Base-by-base conservation (phyloP, 2,797 vertebrate genomes). In the Anguilla anguilla region DNA sequence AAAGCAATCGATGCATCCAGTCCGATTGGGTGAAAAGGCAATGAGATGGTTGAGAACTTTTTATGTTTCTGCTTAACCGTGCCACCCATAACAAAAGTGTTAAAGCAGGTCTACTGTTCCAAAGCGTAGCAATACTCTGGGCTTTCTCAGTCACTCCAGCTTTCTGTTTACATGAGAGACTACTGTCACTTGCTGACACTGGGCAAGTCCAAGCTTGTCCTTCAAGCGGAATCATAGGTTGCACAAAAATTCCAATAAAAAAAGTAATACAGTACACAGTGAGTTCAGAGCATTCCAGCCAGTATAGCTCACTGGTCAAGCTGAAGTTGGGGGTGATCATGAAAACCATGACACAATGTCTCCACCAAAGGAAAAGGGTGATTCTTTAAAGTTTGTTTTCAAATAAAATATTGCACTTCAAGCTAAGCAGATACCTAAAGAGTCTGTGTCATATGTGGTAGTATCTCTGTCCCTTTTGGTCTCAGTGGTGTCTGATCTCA, bases 381-480 rank as follows among this genome's bases (percentile, higher is more conserved):
- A 17, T 72, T 72, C 7, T 67, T 67, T 6, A 28, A 28, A 17
- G 25, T 46, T 79, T 43, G 74, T 79, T 79, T 93, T 94, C 17
- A 77, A 69, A 55, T 92, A 94, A 95, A 95, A 95, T 96, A 96
- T 96, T 96, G 96, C 96, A 96, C 96, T 96, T 94, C 90, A 92
- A 95, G 95, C 94, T 94, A 94, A 93, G 92, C 91, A 95, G 94
- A 93, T 88, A 93, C 94, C 92, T 93, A 87, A 85, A 92, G 89
- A 91, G 19, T 91, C 25, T 89, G n/a, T 89, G 93, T 89, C 94
- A 95, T 94, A 94, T 94, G 93, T 93, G 39, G 88, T 91, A 86
- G 92, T 93, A 92, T 94, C 92, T 91, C 91, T 92, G 92, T 93
- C 89, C 67, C 89, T 86, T 89, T 92, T 89, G 91, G 89, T 96